Evolutionary conservation across 2,888 invertebrate species (phyloP).

Genomic region (Andrena camellia): DNA sequence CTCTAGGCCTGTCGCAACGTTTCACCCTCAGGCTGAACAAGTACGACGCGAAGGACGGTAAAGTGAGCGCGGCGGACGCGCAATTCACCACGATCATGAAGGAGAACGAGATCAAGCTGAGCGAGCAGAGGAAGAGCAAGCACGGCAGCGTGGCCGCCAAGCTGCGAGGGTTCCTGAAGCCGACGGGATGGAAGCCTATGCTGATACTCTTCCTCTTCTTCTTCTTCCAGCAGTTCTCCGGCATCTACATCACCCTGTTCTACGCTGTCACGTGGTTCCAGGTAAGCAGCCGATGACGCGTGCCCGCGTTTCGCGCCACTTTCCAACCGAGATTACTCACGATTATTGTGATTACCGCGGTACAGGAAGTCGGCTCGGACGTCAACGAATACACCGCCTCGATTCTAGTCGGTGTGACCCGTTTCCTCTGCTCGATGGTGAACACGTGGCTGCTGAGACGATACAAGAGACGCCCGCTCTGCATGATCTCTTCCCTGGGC

Average conservation of each 20-base stretch:
- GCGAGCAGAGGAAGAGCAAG: slow-evolving; percentile 82
- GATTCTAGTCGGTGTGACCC: slow-evolving; percentile 87
- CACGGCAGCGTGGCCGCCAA: slow-evolving; percentile 82
- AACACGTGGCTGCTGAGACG: slow-evolving; percentile 87
- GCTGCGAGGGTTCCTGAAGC: slow-evolving; percentile 85
- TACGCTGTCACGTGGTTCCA: slow-evolving; percentile 88
- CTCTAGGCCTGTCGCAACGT: neutral
- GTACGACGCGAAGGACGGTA: slow-evolving; percentile 74
- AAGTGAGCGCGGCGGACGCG: slow-evolving; percentile 85
- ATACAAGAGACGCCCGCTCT: slow-evolving; percentile 86
- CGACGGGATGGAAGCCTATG: slow-evolving; percentile 88
- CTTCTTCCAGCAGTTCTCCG: slow-evolving; percentile 88
- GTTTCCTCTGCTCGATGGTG: slow-evolving; percentile 87
- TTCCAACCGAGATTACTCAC: neutral
- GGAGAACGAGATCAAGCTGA: slow-evolving; percentile 86
- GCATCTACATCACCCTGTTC: slow-evolving; percentile 88
- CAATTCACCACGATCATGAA: slow-evolving; percentile 86
- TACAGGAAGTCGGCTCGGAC: slow-evolving; percentile 86
- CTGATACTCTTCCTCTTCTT: slow-evolving; percentile 87
- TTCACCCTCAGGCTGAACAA: slow-evolving; percentile 75
- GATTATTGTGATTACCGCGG: neutral
- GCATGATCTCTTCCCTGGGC: slow-evolving; percentile 86
- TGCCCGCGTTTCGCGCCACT: neutral
- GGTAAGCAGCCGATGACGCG: slow-evolving; percentile 81
- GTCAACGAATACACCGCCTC: slow-evolving; percentile 87